Conservation (phyloP, 2,797 vertebrate species). For the Leptodactylus fallax region DNA sequence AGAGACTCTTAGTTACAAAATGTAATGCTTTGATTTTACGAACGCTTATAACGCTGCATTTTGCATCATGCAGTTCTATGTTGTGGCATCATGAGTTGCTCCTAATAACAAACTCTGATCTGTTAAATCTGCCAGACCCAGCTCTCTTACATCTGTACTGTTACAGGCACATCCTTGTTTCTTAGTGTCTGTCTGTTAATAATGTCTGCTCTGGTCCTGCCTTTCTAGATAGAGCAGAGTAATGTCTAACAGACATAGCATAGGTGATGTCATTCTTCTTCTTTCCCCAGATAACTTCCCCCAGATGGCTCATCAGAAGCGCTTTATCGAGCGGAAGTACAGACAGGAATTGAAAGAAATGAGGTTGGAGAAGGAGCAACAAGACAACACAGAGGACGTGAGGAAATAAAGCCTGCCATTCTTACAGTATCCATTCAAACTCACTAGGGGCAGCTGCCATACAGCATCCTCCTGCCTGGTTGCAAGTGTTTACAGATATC, state of each 20-base stretch:
- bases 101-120: too few relatives aligned
- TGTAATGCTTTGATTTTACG: too few relatives aligned
- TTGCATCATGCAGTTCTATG: too few relatives aligned
- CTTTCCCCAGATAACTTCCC: conserved; percentile 96
- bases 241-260: conserved; percentile 67
- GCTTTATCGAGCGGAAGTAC: conserved; percentile 99
- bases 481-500: conserved; percentile 60
- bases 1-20: too few relatives aligned
- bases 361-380: conserved; percentile 94
- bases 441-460: conserved; percentile 48
- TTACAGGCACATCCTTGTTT: conserved; percentile 26
- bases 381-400: conserved; percentile 86
- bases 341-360: conserved; percentile 98
- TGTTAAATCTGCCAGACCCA: too few relatives aligned
- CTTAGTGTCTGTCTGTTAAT: not conserved
- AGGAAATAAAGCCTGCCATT: conserved; percentile 80
- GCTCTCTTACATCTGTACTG: too few relatives aligned
- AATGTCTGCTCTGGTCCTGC: not conserved
- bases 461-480: conserved; percentile 30
- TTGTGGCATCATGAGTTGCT: too few relatives aligned
- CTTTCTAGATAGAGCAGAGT: not conserved
- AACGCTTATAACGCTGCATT: too few relatives aligned
- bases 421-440: conserved; percentile 43
- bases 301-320: conserved; percentile 99
- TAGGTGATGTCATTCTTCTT: conserved; percentile 73